Base-by-base conservation (phyloP, 2,888 invertebrate genomes). In the Apeira syringaria region DNA sequence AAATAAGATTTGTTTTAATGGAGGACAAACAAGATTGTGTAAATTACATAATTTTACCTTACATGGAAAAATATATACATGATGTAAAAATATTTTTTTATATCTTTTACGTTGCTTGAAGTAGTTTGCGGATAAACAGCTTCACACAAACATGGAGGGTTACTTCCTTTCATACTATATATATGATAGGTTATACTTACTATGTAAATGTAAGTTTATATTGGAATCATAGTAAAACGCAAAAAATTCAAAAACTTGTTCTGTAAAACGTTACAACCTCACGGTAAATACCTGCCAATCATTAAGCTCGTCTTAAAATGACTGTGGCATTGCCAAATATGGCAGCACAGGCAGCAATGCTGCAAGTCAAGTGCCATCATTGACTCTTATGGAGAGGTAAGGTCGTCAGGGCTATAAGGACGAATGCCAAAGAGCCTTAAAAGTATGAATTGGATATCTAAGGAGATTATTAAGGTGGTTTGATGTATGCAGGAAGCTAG, bases 371-470 rank as follows among this genome's bases (percentile, higher is more conserved):
- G 66, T 64, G 64, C 60, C 68, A 63, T 68, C 68, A 48, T 42
- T 47, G 57, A 59, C 70, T 47, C 47, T 64, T 63, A 64, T 52
- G 65, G 70, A 39, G 50, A 40, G 27, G 45, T 56, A 47, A 61
- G 67, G 57, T 47, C 53, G 47, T 35, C 55, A 8, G 26, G 47
- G 32, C 22, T 15, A 15, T 20, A 39, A 31, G 30, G 34, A 22
- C 36, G 38, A 37, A 33, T 32, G 27, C 7, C 9, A 12, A 11
- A 9, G 27, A 25, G 22, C 28, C 24, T 40, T 34, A 25, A 26
- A 27, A 13, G 13, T 7, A 22, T 24, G 8, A 10, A 32, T 11
- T 20, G 10, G 26, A 20, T 32, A 13, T 4, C 9, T 32, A 22
- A 13, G 10, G 11, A 26, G 5, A 5, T 4, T 20, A 7, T 18